phyloP scores from a whole-genome alignment of 2,797 vertebrate species.

The Sarcophilus harrisii region DNA sequence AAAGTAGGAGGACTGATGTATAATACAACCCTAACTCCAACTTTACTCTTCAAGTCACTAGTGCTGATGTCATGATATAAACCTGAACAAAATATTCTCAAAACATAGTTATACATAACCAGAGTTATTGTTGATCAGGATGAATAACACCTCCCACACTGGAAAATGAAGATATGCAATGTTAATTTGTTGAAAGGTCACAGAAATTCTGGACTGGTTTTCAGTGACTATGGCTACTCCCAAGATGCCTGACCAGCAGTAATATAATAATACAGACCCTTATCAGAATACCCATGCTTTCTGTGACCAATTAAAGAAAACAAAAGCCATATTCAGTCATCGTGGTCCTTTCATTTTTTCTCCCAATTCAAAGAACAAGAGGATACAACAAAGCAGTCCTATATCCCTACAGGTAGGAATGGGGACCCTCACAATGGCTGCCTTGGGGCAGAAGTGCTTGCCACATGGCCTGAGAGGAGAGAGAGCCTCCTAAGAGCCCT shows the following conservation, averaged over 20 bases:
- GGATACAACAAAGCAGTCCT: not conserved
- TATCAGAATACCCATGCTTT: not conserved
- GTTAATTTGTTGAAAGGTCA: not conserved
- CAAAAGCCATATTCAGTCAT: not conserved
- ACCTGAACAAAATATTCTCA: not conserved
- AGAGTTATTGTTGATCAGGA: not conserved
- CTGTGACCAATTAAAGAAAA: not conserved
- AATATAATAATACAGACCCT: not conserved
- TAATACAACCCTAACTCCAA: not conserved
- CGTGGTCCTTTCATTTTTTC: not conserved
- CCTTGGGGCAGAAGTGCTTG: not conserved
- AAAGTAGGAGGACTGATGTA: not conserved
- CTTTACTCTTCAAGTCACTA: not conserved
- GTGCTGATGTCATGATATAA: not conserved
- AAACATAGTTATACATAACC: not conserved
- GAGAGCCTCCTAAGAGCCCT: not conserved
- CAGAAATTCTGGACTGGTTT: not conserved
- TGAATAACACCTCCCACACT: not conserved
- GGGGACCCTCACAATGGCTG: not conserved
- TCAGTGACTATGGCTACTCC: not conserved
- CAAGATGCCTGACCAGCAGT: not conserved
- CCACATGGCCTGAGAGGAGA: not conserved
- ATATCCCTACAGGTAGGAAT: not conserved
- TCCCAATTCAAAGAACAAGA: not conserved
- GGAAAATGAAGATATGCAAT: not conserved